These are phyloP conservation scores for Esox niger DNA, from an alignment of 2,113 vertebrate genomes.

Conservation along the genomic window DNA sequence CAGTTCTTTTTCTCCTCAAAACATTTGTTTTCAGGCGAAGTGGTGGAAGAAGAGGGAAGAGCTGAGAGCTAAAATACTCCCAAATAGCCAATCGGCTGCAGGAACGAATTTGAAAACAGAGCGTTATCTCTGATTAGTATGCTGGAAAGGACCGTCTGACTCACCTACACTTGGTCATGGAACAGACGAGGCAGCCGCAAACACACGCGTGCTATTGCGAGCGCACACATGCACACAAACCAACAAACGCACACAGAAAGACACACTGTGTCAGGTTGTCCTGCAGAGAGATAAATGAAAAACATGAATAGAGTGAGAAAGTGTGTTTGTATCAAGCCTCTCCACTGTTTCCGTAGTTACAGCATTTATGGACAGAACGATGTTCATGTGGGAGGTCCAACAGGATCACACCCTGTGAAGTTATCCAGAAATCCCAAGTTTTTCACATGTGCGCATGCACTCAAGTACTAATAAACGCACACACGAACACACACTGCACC, in stretches of 20 bases:
- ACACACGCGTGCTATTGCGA: too few species aligned
- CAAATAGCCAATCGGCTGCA: conserved; percentile 33
- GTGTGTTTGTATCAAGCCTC: too few species aligned
- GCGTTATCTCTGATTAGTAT: conserved; percentile 37
- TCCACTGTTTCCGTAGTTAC: too few species aligned
- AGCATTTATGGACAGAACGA: too few species aligned
- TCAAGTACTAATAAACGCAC: neutral
- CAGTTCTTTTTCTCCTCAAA: conserved; percentile 53
- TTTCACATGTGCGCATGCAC: too few species aligned
- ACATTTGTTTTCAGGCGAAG: conserved; percentile 45
- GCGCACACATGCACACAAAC: neutral
- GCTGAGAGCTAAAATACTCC: conserved; percentile 42
- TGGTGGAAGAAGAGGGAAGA: conserved; percentile 43
- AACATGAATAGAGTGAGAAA: too few species aligned
- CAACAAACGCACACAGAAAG: too few species aligned
- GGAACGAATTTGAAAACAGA: conserved; percentile 7
- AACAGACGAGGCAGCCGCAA: conserved; percentile 1
- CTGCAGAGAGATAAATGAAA: too few species aligned
- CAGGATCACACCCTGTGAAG: neutral
- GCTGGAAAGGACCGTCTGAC: conserved; percentile 35
- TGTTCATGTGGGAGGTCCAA: neutral
- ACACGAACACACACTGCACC: neutral
- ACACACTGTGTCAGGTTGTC: too few species aligned
- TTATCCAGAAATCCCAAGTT: neutral
- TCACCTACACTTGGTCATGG: conserved; percentile 37